Percentiles rank a stretch among this genome's conserved stretches.
Conservation (phyloP, 2,113 vertebrate species). For the Vicugna pacos region DNA sequence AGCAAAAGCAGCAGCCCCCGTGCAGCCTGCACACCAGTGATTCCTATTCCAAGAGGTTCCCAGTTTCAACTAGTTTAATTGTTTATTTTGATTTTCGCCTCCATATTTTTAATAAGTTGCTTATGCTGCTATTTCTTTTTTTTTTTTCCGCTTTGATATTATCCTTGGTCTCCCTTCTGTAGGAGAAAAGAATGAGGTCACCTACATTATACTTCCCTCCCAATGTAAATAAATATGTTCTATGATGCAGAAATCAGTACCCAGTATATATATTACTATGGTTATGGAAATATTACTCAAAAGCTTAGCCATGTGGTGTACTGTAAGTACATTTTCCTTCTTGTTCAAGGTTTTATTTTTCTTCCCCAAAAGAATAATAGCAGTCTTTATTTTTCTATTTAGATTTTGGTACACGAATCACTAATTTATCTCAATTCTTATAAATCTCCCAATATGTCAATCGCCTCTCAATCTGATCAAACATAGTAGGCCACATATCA, state of each 20-base stretch:
- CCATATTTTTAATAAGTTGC: not conserved
- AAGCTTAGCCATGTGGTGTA: not conserved
- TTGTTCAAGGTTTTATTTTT: not conserved
- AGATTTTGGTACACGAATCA: not conserved
- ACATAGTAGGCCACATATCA: not conserved
- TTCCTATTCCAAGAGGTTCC: not conserved
- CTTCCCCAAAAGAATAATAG: not conserved
- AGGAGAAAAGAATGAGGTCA: conserved; percentile 17
- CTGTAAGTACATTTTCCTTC: not conserved
- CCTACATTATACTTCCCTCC: not conserved
- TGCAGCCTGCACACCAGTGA: not conserved
- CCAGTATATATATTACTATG: not conserved
- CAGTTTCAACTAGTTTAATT: not conserved
- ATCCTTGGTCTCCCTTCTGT: not conserved
- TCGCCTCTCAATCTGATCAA: not conserved
- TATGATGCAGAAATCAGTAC: not conserved
- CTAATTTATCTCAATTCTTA: not conserved
- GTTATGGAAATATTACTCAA: not conserved
- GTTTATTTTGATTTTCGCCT: conserved; percentile 6
- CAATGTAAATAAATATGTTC: not conserved
- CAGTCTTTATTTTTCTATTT: conserved; percentile 11
- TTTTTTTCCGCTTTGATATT: not conserved
- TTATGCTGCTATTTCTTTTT: not conserved
- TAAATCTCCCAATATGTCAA: not conserved
- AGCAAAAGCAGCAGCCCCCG: not conserved